phyloP scores from a whole-genome alignment of 2,113 vertebrate genomes.

The Piaya cayana region DNA sequence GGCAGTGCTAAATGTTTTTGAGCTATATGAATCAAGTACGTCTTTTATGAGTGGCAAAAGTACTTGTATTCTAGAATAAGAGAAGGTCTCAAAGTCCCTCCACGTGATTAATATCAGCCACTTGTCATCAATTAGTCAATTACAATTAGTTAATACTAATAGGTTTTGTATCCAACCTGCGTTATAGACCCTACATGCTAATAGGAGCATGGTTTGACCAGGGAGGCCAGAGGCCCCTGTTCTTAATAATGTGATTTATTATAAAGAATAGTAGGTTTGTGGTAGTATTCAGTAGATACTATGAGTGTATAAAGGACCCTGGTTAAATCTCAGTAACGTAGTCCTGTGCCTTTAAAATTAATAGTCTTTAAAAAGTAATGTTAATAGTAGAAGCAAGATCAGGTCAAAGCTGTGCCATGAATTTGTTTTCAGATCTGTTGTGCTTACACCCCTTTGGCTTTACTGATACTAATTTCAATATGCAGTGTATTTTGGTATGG shows the following conservation, averaged over 20 bases:
- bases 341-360: not conserved
- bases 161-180: conserved; percentile 19
- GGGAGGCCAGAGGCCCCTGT: not conserved
- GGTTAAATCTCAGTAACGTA: not conserved
- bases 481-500: not conserved
- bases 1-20: not conserved
- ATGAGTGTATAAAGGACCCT: not conserved
- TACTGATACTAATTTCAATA: not conserved
- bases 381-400: not conserved
- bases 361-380: not conserved
- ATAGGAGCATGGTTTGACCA: not conserved
- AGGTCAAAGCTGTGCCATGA: not conserved
- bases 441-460: not conserved
- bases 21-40: not conserved
- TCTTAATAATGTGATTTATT: not conserved
- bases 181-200: not conserved
- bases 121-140: conserved; percentile 54
- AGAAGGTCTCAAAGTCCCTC: not conserved
- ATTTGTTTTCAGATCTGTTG: not conserved
- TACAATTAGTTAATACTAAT: conserved; percentile 46
- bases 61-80: not conserved
- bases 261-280: conserved; percentile 2
- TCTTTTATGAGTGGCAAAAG: not conserved
- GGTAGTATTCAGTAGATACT: not conserved
- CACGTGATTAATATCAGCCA: conserved; percentile 29